Evolutionary conservation across 1,140 invertebrate genomes (phyloP).

Genomic region (Samia ricini): DNA sequence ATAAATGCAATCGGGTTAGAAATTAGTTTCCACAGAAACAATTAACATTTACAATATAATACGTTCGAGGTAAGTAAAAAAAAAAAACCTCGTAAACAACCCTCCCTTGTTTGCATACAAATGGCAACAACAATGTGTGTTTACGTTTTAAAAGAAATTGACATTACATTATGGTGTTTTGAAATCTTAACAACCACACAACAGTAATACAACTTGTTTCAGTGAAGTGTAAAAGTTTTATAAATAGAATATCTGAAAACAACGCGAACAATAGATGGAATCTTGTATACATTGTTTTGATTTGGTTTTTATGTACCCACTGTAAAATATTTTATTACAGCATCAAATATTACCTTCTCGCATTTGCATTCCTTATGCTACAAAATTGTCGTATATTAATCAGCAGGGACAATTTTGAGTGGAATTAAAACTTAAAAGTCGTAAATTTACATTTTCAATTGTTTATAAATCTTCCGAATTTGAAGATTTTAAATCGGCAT

Average conservation of each 20-base stretch:
- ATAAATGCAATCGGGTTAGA: too few species aligned
- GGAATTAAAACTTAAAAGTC: too few species aligned
- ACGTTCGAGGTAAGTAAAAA: not conserved
- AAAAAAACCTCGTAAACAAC: not conserved
- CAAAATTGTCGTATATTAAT: too few species aligned
- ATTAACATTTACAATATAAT: not conserved
- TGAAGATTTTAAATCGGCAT: too few species aligned
- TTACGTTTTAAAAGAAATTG: constrained; percentile 66
- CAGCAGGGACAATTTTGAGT: too few species aligned
- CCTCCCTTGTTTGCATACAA: constrained; percentile 12
- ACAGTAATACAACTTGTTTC: constrained; percentile 42
- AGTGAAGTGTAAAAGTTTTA: constrained; percentile 47
- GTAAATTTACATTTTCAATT: too few species aligned
- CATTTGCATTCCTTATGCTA: too few species aligned
- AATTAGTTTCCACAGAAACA: too few species aligned
- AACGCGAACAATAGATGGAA: constrained; percentile 31
- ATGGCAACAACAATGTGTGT: constrained; percentile 59
- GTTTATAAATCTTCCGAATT: too few species aligned
- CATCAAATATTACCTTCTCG: too few species aligned
- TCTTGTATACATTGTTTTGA: constrained; percentile 25
- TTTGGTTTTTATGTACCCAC: constrained; percentile 1
- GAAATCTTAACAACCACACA: constrained; percentile 59
- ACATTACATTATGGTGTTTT: constrained; percentile 51
- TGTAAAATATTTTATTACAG: too few species aligned
- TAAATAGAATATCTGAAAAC: constrained; percentile 41